Evolutionary conservation across 1,140 invertebrate genomes (phyloP), one percentile per base, ranked within the genome.

Genomic region (Mizuhopecten yessoensis): DNA sequence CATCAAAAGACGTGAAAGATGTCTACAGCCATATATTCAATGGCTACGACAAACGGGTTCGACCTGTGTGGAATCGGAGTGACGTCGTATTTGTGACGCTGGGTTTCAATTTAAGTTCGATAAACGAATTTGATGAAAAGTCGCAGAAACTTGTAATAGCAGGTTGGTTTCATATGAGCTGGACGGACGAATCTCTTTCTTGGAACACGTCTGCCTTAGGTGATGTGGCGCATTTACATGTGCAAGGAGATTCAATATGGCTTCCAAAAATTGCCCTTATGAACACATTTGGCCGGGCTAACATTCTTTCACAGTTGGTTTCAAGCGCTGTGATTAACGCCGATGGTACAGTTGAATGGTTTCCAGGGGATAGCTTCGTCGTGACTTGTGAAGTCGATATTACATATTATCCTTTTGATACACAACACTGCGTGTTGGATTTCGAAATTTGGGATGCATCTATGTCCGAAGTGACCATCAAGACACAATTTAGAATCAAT

Each of bases 361-460:
- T 99, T 95, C 99, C 99, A 57, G 99, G 98, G 34, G 99, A 99
- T 15, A 99, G 99, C 95, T 99, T 99, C 96, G 99, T 99, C 96
- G 99, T 98, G 98, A 92, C 99, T 96, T 99, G 99, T 96, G 98
- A 99, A 97, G 99, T 99, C 94, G 98, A 99, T 97, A 96, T 98
- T 75, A 96, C 96, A n/a, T 96, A 97, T n/a, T 98, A 98, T 98
- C 98, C 98, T 0, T 98, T 97, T 91, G 98, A 98, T 95, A 96
- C 96, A n/a, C 98, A 98, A 94, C 96, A 94, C 0, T 98, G 98
- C 94, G 94, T 93, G 3, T 92, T 98, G 1, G 90, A 89, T 36
- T 92, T 94, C 86, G 92, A 92, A 34, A 93, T 95, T 17, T 95
- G 95, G 95, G 88, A 92, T 17, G 94, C 94, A 89, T 86, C 92